Percentiles rank a stretch among this genome's conserved stretches.
phyloP scores from a whole-genome alignment of 2,888 invertebrate genomes.

The Cryptocephalus moraei region DNA sequence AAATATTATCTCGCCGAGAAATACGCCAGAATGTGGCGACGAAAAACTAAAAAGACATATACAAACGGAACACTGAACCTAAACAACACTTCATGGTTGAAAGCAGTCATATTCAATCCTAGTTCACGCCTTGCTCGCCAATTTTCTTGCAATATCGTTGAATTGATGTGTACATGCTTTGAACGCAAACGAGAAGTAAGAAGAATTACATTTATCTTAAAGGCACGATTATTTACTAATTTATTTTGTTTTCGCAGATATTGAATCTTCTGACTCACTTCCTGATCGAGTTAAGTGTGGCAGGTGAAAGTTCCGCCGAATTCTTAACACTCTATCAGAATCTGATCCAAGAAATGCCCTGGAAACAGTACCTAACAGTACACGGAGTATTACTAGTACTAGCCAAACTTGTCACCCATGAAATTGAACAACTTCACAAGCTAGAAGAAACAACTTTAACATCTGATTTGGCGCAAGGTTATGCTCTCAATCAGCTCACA shows the following conservation, averaged over 20 bases:
- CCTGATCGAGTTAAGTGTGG: conserved; percentile 72
- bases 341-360: conserved; percentile 75
- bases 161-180: conserved; percentile 63
- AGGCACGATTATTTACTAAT: background rate
- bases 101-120: conserved; percentile 85
- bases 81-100: conserved; percentile 73
- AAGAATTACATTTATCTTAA: too few species aligned
- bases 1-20: conserved; percentile 61
- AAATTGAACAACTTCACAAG: conserved; percentile 79
- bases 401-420: conserved; percentile 76
- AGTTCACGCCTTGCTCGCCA: conserved; percentile 82
- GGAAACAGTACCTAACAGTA: conserved; percentile 88
- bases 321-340: conserved; percentile 80
- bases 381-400: conserved; percentile 67
- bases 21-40: conserved; percentile 61
- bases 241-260: conserved; percentile 36
- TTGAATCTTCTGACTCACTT: conserved; percentile 81
- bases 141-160: conserved; percentile 81
- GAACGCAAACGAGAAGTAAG: conserved; percentile 51
- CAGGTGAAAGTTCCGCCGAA: conserved; percentile 88
- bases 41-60: conserved; percentile 21
- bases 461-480: conserved; percentile 88
- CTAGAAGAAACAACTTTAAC: conserved; percentile 88
- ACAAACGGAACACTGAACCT: conserved; percentile 47
- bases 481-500: conserved; percentile 76